A percentile compares a stretch with the other conserved stretches of the same genome.
Evolutionary conservation across 2,888 invertebrate species (phyloP).

Genomic region (Pediacus dermestoides): DNA sequence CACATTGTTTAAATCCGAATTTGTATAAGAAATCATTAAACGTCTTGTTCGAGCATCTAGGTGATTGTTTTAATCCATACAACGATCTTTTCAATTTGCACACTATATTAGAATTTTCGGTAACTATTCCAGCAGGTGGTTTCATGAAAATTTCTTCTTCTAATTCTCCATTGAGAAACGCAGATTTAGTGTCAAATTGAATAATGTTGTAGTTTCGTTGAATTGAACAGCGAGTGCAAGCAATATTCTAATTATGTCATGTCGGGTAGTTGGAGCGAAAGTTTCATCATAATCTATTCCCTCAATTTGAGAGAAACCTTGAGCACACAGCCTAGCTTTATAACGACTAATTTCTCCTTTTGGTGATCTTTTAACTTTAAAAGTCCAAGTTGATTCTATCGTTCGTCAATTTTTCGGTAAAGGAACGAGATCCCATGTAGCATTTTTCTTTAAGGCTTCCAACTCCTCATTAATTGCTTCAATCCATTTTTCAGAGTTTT

Average conservation of each 20-base stretch:
- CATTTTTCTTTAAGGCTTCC: no score
- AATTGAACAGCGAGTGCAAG: conserved; percentile 20
- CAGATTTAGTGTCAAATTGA: conserved; percentile 29
- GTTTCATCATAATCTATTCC: conserved; percentile 27
- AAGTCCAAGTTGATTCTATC: no score
- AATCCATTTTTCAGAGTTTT: no score
- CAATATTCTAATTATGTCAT: conserved; percentile 18
- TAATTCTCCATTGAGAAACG: conserved; percentile 25
- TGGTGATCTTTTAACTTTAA: no score
- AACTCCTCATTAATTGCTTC: no score
- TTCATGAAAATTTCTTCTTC: conserved; percentile 24
- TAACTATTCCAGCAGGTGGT: conserved; percentile 17
- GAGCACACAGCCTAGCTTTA: conserved; percentile 12
- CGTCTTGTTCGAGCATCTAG: no score
- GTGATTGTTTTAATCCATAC: no score
- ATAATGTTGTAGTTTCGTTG: conserved; percentile 14
- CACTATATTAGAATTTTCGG: no score
- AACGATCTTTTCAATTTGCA: no score
- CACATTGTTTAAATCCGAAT: conserved; percentile 27
- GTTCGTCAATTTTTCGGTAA: no score
- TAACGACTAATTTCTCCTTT: no score
- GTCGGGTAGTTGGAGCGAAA: conserved; percentile 21
- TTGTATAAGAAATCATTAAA: conserved; percentile 28
- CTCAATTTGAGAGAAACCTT: conserved; percentile 18
- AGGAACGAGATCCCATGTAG: no score